Percentiles rank a stretch among this genome's conserved stretches.
phyloP scores from a whole-genome alignment of 1,140 invertebrate genomes.

The Formica exsecta region DNA sequence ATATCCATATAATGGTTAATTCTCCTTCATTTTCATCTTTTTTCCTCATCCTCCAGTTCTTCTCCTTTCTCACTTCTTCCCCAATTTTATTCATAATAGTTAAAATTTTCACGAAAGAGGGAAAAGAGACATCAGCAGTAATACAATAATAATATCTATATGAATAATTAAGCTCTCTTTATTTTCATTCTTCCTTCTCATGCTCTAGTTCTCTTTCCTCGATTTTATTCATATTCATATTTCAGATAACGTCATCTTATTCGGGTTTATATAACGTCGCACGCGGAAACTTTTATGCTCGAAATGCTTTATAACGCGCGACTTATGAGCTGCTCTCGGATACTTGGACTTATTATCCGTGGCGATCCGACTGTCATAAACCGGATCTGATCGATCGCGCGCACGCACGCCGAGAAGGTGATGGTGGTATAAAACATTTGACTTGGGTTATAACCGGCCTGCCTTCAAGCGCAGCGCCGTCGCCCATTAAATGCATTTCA shows the following conservation, averaged over 20 bases:
- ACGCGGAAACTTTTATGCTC: neutral
- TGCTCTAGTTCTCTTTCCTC: neutral
- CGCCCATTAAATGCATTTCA: conserved; percentile 45
- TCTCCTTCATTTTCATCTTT: neutral
- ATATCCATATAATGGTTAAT: conserved; percentile 14
- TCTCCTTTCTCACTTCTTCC: neutral
- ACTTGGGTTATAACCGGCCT: conserved; percentile 31
- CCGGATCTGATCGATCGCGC: conserved; percentile 35
- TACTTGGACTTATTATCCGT: conserved; percentile 23
- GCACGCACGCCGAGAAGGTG: conserved; percentile 17
- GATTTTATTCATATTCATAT: conserved; percentile 1
- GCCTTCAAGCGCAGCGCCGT: conserved; percentile 28
- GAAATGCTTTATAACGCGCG: neutral
- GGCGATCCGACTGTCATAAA: conserved; percentile 39
- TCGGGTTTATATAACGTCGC: neutral
- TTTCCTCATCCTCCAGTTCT: neutral
- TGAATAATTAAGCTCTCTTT: neutral
- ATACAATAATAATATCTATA: neutral
- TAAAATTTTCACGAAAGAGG: neutral
- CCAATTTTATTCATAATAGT: neutral
- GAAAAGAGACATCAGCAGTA: neutral
- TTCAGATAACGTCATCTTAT: neutral
- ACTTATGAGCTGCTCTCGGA: neutral
- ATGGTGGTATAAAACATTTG: conserved; percentile 32
- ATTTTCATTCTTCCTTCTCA: neutral